A percentile compares a stretch with the other conserved stretches of the same genome.
Conservation (phyloP, 2,113 vertebrate genomes). For the Pelecanus crispus region DNA sequence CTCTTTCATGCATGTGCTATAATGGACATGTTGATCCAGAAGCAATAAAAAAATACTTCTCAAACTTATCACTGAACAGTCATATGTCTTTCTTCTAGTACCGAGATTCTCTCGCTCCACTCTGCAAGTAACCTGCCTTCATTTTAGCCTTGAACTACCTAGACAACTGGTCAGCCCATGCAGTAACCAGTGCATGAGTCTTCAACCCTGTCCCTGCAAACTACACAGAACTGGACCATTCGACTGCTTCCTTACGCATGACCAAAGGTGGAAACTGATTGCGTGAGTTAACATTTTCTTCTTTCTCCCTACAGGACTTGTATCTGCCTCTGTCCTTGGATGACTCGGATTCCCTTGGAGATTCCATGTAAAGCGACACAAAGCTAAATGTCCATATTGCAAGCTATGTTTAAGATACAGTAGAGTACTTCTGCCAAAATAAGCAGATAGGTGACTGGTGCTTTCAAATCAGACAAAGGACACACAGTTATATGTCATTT, state of each 20-base stretch:
- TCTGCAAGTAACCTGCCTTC: not conserved
- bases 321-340: constrained; percentile 97
- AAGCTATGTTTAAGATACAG: constrained; percentile 44
- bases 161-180: not conserved
- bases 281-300: constrained; percentile 63
- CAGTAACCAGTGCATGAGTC: not conserved
- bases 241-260: rapidly evolving
- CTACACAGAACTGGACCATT: not conserved
- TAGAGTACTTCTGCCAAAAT: constrained; percentile 60
- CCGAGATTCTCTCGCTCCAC: not conserved
- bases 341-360: constrained; percentile 92
- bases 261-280: not conserved
- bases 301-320: constrained; percentile 84
- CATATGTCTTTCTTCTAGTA: not conserved
- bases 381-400: not conserved
- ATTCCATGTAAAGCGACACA: constrained; percentile 86
- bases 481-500: constrained; percentile 67
- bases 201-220: not conserved
- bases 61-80: not conserved
- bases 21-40: not conserved
- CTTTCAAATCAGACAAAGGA: constrained; percentile 71
- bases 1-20: not conserved
- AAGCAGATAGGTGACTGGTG: constrained; percentile 74
- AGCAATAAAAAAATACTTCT: not conserved
- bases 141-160: not conserved